phyloP scores from a whole-genome alignment of 2,888 invertebrate genomes.

The Orthosia gothica region DNA sequence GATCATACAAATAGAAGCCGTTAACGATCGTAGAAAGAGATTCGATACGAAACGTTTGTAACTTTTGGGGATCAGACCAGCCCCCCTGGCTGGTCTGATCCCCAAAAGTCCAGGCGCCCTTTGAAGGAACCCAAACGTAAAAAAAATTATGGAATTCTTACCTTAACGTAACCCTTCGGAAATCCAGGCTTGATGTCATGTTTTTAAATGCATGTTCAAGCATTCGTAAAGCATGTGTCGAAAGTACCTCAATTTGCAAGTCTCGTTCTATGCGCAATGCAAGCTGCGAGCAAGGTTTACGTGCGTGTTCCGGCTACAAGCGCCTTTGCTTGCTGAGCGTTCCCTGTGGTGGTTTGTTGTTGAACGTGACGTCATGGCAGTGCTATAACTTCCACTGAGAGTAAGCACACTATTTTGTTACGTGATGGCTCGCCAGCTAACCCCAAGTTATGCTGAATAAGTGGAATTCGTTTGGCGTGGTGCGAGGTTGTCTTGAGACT shows the following conservation, averaged over 20 bases:
- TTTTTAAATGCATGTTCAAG: not conserved
- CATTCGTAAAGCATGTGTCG: not conserved
- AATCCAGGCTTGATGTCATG: too few relatives aligned
- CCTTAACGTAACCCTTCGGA: too few relatives aligned
- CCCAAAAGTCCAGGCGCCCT: too few relatives aligned
- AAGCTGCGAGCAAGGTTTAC: conserved; percentile 1
- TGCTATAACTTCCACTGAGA: conserved; percentile 12
- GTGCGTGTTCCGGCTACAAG: conserved; percentile 20
- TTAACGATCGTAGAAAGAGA: too few relatives aligned
- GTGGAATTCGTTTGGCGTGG: not conserved
- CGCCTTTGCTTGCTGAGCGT: conserved; percentile 14
- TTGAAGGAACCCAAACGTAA: too few relatives aligned
- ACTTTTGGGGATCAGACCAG: too few relatives aligned
- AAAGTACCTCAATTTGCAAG: not conserved
- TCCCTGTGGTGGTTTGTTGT: conserved; percentile 20
- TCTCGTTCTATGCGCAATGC: not conserved
- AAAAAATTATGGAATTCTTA: too few relatives aligned
- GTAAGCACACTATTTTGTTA: conserved; percentile 6
- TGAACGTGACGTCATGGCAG: conserved; percentile 30
- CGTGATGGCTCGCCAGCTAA: conserved; percentile 20
- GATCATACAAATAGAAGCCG: too few relatives aligned
- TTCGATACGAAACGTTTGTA: too few relatives aligned
- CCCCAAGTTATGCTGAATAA: not conserved
- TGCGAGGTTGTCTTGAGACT: not conserved
- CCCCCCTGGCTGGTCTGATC: too few relatives aligned